These are phyloP conservation scores for Morus bassanus DNA, from an alignment of 2,797 vertebrate species.

Conservation along the genomic window DNA sequence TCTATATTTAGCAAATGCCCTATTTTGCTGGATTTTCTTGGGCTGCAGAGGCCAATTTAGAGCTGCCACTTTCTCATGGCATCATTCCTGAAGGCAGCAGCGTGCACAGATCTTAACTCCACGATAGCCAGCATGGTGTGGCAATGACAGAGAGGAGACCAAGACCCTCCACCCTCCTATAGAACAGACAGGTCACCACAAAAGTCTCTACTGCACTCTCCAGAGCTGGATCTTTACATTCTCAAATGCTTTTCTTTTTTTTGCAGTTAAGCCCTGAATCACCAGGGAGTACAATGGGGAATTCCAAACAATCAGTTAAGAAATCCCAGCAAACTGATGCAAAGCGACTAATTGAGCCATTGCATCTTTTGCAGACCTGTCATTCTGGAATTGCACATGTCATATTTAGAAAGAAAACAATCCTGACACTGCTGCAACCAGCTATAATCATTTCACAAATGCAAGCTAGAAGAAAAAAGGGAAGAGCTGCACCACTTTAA, in stretches of 20 bases:
- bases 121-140: background rate
- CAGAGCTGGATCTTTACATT: background rate
- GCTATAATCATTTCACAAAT: constrained; percentile 9
- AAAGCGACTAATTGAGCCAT: constrained; percentile 29
- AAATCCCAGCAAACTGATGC: constrained; percentile 14
- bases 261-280: background rate
- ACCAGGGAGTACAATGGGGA: background rate
- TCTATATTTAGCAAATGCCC: constrained; percentile 62
- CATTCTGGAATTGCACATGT: constrained; percentile 9
- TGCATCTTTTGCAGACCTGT: constrained; percentile 22
- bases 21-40: constrained; percentile 62
- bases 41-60: constrained; percentile 52
- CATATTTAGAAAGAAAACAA: constrained; percentile 13
- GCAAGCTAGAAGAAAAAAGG: background rate
- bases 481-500: background rate
- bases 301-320: constrained; percentile 14
- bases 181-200: background rate
- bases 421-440: background rate
- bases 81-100: constrained; percentile 36
- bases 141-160: background rate
- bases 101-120: constrained; percentile 8
- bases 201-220: background rate
- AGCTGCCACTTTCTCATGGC: constrained; percentile 48
- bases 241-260: background rate
- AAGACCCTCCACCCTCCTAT: accelerated